Evolutionary conservation across 2,797 vertebrate genomes (phyloP).

Genomic region (Lemur catta): DNA sequence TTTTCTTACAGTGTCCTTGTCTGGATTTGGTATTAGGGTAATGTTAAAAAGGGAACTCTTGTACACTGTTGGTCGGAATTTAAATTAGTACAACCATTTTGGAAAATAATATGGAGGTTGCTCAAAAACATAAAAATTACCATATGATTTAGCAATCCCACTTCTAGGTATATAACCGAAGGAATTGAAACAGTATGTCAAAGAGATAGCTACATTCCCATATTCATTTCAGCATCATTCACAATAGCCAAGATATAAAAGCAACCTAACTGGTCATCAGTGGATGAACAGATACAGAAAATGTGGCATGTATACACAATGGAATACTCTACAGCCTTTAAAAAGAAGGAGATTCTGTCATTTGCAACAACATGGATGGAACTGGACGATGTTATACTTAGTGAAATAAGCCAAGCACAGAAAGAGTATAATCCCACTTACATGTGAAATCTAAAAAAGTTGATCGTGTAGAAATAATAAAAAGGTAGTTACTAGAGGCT

Average conservation of each 20-base stretch:
- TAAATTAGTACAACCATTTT: neutral
- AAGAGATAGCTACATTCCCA: neutral
- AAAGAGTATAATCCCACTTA: neutral
- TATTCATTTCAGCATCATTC: neutral
- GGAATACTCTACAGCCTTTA: neutral
- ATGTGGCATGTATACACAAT: neutral
- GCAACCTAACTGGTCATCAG: neutral
- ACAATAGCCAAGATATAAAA: neutral
- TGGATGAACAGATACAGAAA: neutral
- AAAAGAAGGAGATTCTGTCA: neutral
- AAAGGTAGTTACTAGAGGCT: neutral
- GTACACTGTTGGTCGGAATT: neutral
- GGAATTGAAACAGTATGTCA: neutral
- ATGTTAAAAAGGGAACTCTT: neutral
- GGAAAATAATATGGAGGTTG: neutral
- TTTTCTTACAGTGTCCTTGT: neutral
- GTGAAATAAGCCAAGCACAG: neutral
- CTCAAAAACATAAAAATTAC: neutral
- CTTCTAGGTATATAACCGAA: neutral
- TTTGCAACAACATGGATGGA: neutral
- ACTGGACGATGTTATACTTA: neutral
- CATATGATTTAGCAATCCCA: neutral
- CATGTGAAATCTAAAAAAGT: neutral
- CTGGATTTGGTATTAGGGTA: neutral
- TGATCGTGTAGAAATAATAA: neutral